Evolutionary conservation across 2,113 vertebrate genomes (phyloP).

Genomic region (Gavia stellata): DNA sequence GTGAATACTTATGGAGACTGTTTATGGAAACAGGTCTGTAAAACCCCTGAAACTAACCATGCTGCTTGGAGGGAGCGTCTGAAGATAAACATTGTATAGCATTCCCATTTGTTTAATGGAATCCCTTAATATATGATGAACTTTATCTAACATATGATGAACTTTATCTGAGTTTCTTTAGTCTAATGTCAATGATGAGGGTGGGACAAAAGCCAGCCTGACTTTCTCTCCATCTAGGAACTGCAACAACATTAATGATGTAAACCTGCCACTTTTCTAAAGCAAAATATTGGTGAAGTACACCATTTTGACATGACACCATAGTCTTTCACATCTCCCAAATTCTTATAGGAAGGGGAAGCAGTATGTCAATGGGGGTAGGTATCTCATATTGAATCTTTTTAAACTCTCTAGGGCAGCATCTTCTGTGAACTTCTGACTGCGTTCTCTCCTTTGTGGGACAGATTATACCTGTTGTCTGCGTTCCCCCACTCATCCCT

Average conservation of each 20-base stretch:
- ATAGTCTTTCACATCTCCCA: not conserved
- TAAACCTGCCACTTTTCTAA: not conserved
- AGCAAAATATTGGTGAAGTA: not conserved
- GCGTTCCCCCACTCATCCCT: not conserved
- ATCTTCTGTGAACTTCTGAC: not conserved
- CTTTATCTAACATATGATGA: not conserved
- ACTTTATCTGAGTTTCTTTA: not conserved
- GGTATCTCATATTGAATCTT: not conserved
- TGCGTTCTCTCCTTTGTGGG: not conserved
- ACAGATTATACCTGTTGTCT: not conserved
- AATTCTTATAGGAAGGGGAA: not conserved
- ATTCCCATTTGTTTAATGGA: not conserved
- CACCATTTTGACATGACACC: not conserved
- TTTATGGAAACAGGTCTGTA: not conserved
- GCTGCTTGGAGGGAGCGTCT: not conserved
- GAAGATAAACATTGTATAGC: not conserved
- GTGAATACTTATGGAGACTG: not conserved
- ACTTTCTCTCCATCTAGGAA: not conserved
- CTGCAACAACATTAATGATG: not conserved
- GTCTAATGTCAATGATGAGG: not conserved
- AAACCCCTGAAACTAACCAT: not conserved
- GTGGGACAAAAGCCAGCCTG: not conserved
- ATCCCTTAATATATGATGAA: not conserved
- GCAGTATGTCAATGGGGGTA: not conserved
- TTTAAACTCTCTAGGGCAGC: not conserved